Conservation (phyloP, 2,888 invertebrate species). For the Danaus chrysippus region DNA sequence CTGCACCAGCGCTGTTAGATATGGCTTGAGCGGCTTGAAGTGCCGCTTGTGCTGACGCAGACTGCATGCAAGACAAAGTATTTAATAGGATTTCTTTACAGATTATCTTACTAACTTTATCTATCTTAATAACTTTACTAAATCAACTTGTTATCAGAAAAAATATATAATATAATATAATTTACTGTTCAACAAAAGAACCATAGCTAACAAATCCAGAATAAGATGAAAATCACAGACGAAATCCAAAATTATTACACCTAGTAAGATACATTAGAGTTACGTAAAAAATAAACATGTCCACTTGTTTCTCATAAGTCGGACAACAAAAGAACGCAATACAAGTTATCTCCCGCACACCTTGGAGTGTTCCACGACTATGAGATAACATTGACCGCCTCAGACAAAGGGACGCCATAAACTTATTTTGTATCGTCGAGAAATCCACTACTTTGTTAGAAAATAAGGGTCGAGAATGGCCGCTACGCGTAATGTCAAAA, state of each 20-base stretch:
- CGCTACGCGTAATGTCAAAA: conserved; percentile 15
- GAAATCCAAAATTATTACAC: conserved; percentile 34
- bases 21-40: conserved; percentile 91
- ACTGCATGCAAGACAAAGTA: conserved; percentile 77
- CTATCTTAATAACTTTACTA: not conserved
- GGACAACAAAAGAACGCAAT: conserved; percentile 65
- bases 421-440: conserved; percentile 68
- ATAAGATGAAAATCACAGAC: conserved; percentile 12
- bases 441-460: conserved; percentile 48
- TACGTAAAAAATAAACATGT: conserved; percentile 68
- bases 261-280: conserved; percentile 56
- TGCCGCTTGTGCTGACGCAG: conserved; percentile 90
- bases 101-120: no score
- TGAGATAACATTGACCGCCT: conserved; percentile 64
- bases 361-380: conserved; percentile 52
- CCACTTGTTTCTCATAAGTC: conserved; percentile 63
- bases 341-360: conserved; percentile 61
- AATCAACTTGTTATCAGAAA: not conserved
- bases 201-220: not conserved
- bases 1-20: conserved; percentile 80
- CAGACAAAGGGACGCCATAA: conserved; percentile 66
- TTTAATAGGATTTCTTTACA: no score
- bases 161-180: conserved; percentile 9
- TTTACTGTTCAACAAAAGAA: not conserved
- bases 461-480: conserved; percentile 25